Percentiles rank a stretch among this genome's conserved stretches.
These are phyloP conservation scores for Arctia plantaginis DNA, from an alignment of 2,888 invertebrate genomes.

Conservation along the genomic window DNA sequence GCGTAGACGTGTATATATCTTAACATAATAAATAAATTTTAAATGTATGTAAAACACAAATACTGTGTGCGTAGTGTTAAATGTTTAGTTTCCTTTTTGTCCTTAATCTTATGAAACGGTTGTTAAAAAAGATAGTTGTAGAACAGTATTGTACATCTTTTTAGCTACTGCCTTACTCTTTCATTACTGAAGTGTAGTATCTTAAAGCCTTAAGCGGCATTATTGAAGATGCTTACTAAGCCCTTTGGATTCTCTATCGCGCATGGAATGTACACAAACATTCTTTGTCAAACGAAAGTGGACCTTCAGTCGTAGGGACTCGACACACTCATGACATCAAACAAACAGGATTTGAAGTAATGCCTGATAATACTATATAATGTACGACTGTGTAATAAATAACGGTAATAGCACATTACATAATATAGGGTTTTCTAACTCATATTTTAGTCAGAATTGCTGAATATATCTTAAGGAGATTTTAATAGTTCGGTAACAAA, in stretches of 20 bases:
- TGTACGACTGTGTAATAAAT: background rate
- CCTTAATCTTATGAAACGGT: no score
- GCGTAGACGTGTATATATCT: no score
- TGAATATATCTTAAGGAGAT: background rate
- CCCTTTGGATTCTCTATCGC: constrained; percentile 9
- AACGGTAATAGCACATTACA: constrained; percentile 1
- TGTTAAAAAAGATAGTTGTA: no score
- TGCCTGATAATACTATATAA: constrained; percentile 8
- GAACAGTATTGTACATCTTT: background rate
- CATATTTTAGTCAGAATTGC: background rate
- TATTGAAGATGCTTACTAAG: constrained; percentile 13
- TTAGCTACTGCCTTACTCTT: constrained; percentile 1
- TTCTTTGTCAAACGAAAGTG: background rate
- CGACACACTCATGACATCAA: background rate
- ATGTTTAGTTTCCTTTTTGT: no score
- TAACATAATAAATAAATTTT: no score
- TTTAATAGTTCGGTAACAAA: background rate
- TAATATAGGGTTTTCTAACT: background rate
- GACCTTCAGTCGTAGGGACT: background rate
- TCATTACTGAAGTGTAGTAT: constrained; percentile 17
- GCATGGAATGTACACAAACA: constrained; percentile 14
- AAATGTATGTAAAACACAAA: no score
- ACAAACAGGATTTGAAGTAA: constrained; percentile 13
- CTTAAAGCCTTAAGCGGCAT: constrained; percentile 16
- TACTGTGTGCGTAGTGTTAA: no score